Conservation (phyloP, 2,113 vertebrate species). For the Urocolius indicus region DNA sequence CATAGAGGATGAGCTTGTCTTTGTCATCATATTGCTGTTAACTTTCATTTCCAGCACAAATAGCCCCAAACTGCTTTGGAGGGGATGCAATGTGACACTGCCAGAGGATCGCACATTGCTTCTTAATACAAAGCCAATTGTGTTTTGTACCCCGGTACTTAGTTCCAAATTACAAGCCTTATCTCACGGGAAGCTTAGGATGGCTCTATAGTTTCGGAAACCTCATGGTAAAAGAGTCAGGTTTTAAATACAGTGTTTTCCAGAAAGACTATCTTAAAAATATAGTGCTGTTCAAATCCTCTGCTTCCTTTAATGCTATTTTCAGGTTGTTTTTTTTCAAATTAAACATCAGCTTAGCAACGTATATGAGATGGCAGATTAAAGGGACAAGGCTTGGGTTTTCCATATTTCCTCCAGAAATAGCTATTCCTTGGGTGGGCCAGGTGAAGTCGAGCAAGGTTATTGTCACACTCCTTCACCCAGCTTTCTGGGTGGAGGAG, state of each 20-base stretch:
- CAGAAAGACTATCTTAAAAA: slow-evolving; percentile 72
- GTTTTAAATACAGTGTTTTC: slow-evolving; percentile 73
- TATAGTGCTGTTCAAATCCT: slow-evolving; percentile 78
- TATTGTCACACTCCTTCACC: slow-evolving; percentile 60
- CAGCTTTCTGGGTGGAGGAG: slow-evolving; percentile 46
- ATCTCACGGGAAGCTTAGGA: slow-evolving; percentile 56
- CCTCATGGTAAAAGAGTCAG: slow-evolving; percentile 51
- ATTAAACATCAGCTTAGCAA: slow-evolving; percentile 78
- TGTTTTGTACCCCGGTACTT: slow-evolving; percentile 39
- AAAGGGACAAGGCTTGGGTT: slow-evolving; percentile 75
- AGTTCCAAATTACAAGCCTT: slow-evolving; percentile 73
- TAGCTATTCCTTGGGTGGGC: slow-evolving; percentile 79
- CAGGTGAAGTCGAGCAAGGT: slow-evolving; percentile 73
- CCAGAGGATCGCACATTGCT: not conserved
- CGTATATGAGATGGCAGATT: slow-evolving; percentile 70
- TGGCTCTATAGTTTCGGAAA: slow-evolving; percentile 48
- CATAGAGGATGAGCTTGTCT: not conserved
- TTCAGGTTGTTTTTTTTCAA: slow-evolving; percentile 72
- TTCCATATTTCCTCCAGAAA: slow-evolving; percentile 70
- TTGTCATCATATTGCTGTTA: not conserved
- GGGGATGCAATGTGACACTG: not conserved
- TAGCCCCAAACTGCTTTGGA: not conserved
- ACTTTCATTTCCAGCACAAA: not conserved
- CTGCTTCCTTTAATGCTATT: slow-evolving; percentile 80
- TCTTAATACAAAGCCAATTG: slow-evolving; percentile 42